Percentiles rank a stretch among this genome's conserved stretches.
phyloP scores from a whole-genome alignment of 2,888 invertebrate species.

The Phoenoteleia sp. region DNA sequence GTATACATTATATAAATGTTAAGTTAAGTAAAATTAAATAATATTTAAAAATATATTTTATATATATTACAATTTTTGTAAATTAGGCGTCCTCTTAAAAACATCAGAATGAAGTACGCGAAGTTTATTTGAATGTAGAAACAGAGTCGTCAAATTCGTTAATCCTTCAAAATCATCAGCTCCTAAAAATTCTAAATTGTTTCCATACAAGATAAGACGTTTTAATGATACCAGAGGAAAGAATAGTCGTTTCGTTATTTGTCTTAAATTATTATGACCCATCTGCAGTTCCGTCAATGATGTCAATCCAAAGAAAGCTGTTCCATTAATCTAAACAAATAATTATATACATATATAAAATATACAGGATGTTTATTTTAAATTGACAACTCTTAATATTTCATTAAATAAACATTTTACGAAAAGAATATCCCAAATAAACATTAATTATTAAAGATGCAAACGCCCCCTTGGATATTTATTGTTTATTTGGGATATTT shows the following conservation, averaged over 20 bases:
- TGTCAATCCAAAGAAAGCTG: conserved; percentile 78
- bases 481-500: too few species aligned
- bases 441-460: too few species aligned
- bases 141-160: conserved; percentile 89
- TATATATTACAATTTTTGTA: conserved; percentile 90
- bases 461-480: too few species aligned
- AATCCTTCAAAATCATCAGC: conserved; percentile 89
- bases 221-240: conserved; percentile 88
- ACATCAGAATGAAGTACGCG: conserved; percentile 89
- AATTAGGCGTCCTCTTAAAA: conserved; percentile 89
- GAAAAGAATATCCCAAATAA: too few species aligned
- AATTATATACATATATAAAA: too few species aligned
- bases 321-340: conserved; percentile 79
- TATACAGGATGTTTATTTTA: too few species aligned
- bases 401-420: too few species aligned
- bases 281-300: conserved; percentile 90
- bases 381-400: too few species aligned
- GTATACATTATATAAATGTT: too few species aligned
- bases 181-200: conserved; percentile 89
- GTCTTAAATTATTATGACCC: conserved; percentile 90
- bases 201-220: conserved; percentile 90
- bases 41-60: too few species aligned
- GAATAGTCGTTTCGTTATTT: conserved; percentile 89
- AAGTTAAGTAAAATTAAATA: too few species aligned
- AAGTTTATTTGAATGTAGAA: conserved; percentile 91